These are phyloP conservation scores for Sinocyclocheilus anophthalmus DNA, from an alignment of 2,113 vertebrate genomes.

Conservation along the genomic window DNA sequence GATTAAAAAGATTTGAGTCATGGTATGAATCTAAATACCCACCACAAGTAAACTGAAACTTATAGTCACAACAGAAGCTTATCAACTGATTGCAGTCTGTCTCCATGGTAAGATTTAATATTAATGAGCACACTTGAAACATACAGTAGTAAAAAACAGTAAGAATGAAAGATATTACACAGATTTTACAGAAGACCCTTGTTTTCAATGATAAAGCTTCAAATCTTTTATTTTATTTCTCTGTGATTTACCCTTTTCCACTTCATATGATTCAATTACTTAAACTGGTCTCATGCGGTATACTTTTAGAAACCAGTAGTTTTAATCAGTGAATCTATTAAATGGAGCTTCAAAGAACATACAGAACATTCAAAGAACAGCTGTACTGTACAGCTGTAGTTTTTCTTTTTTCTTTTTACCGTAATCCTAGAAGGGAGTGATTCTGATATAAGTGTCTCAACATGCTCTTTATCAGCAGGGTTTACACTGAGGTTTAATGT, in stretches of 20 bases:
- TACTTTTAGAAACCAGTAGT: not conserved
- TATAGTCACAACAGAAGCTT: not conserved
- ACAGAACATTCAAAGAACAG: not conserved
- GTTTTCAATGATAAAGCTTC: not conserved
- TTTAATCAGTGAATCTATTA: not conserved
- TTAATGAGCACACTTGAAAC: not conserved
- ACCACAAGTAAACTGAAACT: no score
- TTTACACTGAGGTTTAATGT: slow-evolving; percentile 21
- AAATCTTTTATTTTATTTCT: not conserved
- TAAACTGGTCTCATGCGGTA: not conserved
- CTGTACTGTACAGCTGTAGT: not conserved
- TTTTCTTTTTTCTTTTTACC: not conserved
- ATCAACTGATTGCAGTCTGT: not conserved
- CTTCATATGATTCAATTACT: not conserved
- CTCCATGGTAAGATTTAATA: not conserved
- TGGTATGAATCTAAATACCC: no score
- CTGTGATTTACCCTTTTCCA: not conserved
- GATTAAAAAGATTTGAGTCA: not conserved
- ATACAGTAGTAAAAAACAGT: not conserved
- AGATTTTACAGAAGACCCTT: not conserved
- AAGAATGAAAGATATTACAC: not conserved
- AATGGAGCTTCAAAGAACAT: not conserved
- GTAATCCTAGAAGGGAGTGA: not conserved
- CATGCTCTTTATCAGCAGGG: slow-evolving; percentile 26
- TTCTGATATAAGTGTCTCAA: not conserved